Base-by-base conservation (phyloP, 2,888 invertebrate species). In the Oscheius onirici region DNA sequence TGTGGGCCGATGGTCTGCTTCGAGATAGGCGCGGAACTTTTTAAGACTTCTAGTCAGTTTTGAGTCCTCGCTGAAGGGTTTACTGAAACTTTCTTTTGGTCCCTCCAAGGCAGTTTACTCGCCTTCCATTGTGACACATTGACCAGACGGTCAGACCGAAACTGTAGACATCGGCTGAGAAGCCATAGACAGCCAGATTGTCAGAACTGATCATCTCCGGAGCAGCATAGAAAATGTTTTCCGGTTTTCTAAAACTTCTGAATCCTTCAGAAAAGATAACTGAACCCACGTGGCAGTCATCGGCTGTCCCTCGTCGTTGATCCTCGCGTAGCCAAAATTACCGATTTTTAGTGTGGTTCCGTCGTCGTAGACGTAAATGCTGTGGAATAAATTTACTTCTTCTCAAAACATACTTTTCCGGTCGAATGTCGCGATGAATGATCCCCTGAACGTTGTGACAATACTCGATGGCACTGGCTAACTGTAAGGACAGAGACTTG, bases 271-370 rank as follows among this genome's bases (percentile, higher is more conserved):
- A 3, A 26, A 28, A 15, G n/a, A 24, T 11, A n/a, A 26, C 3
- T 24, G 3, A 26, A 26, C 54, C 26, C 11, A 55, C 54, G 22
- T 55, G 54, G 54, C 54, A 13, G 54, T 55, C 54, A 24, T 55
- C n/a, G 24, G 54, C 3, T 3, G 3, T 3, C 22, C 28, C 22
- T 55, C n/a, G 3, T 24, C 28, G 11, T 24, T n/a, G 10, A 11
- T 28, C 24, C 28, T 26, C 8, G 24, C 28, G 20, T 13, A 24
- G 54, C 28, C 28, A 26, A 55, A 20, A 26, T 26, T 26, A 26
- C 26, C 54, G 2, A 55, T 11, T n/a, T 55, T 55, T 24, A 55
- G 22, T 3, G 11, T 55, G 3, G 8, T 6, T 24, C 54, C 54
- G 13, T 24, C 26, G 2, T 55, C n/a, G 3, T 28, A 11, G 11